Percentiles rank a stretch among this genome's conserved stretches.
Conservation (phyloP, 2,888 invertebrate species). For the Eudasyphora cyanicolor region DNA sequence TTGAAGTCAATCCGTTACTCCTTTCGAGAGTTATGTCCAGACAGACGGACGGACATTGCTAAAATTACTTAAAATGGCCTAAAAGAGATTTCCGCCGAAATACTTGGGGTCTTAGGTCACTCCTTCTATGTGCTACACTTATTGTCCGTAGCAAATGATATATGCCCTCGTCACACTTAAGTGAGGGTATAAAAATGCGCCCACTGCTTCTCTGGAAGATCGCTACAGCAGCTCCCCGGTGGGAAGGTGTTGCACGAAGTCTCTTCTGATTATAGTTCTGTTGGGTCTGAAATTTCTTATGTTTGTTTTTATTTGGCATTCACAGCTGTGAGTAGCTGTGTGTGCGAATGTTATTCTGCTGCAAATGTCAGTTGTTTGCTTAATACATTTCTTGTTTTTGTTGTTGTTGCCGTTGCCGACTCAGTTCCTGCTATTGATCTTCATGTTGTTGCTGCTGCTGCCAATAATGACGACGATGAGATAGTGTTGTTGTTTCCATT, state of each 20-base stretch:
- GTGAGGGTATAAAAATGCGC: too few species aligned
- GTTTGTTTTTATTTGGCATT: slow-evolving; percentile 15
- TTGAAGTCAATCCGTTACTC: too few species aligned
- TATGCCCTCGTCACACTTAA: too few species aligned
- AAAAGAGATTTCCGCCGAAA: too few species aligned
- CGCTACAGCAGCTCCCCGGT: too few species aligned
- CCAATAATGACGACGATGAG: background rate
- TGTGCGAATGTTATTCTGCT: slow-evolving; percentile 30
- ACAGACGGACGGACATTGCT: too few species aligned
- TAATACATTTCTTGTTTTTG: slow-evolving; percentile 46
- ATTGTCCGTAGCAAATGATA: too few species aligned
- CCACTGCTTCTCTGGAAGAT: too few species aligned
- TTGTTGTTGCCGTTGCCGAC: slow-evolving; percentile 35
- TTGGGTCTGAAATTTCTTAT: background rate
- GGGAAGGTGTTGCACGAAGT: background rate
- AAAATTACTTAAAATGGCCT: too few species aligned
- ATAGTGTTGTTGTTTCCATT: background rate
- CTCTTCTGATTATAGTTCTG: background rate
- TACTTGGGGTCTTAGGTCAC: too few species aligned
- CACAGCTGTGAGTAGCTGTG: background rate
- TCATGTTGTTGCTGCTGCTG: slow-evolving; percentile 21
- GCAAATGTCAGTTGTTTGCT: slow-evolving; percentile 54
- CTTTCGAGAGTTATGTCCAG: too few species aligned
- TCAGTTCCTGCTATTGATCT: background rate
- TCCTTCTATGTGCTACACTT: too few species aligned